phyloP scores from a whole-genome alignment of 2,888 invertebrate species.

The Zootermopsis nevadensis region DNA sequence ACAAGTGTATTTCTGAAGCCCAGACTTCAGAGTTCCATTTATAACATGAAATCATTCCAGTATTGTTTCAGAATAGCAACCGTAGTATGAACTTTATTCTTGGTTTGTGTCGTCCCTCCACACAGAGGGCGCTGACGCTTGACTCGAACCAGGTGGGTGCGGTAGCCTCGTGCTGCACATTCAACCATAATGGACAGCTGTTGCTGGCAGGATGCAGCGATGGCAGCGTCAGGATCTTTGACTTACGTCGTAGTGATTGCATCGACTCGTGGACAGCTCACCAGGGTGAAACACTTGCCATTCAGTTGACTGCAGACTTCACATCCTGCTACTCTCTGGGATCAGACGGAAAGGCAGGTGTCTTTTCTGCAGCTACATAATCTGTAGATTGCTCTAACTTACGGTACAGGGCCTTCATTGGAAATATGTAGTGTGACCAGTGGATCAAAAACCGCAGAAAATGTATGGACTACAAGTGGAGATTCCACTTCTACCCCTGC shows the following conservation, averaged over 20 bases:
- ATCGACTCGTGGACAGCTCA: constrained; percentile 69
- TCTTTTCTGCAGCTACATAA: too few relatives aligned
- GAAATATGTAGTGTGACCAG: too few relatives aligned
- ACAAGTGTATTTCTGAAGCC: too few relatives aligned
- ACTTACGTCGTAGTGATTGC: constrained; percentile 67
- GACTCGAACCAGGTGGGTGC: background rate
- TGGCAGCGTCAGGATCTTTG: constrained; percentile 69
- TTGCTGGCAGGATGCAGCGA: constrained; percentile 70
- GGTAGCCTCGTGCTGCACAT: constrained; percentile 66
- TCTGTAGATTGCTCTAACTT: too few relatives aligned
- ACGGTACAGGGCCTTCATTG: too few relatives aligned
- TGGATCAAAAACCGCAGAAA: too few relatives aligned
- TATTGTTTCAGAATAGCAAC: too few relatives aligned
- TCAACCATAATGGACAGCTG: constrained; percentile 71
- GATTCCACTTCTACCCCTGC: too few relatives aligned
- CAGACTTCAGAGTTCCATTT: too few relatives aligned
- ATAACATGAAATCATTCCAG: too few relatives aligned
- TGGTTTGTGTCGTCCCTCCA: background rate
- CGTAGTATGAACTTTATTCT: too few relatives aligned
- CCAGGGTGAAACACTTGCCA: constrained; percentile 66
- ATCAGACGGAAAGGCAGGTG: constrained; percentile 67
- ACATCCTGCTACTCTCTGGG: constrained; percentile 69
- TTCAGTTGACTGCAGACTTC: constrained; percentile 68
- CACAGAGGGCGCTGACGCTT: background rate
- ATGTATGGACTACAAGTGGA: too few relatives aligned